Base-by-base conservation (phyloP, 2,113 vertebrate species). In the Muscicapa adusta region DNA sequence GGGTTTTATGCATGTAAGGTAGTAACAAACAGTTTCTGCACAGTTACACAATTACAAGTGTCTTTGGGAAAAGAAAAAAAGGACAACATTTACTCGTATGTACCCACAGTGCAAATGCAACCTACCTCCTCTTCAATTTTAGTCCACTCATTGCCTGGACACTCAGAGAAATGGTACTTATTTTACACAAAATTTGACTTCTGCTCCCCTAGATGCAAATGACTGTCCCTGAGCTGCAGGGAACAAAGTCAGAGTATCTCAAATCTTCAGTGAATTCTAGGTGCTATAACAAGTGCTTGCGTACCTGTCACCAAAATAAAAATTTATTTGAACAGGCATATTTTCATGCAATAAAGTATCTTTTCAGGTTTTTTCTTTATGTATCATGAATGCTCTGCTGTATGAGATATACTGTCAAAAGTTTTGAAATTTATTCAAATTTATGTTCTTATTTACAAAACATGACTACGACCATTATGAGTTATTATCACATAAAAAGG, bases 401-500 rank as follows among this genome's bases (percentile, higher is more conserved):
- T 81, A 87, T 87, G 42, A 94, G 28, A 88, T 58, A 90, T 72
- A 86, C 34, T 76, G 45, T 38, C 90, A 94, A 84, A 67, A 29
- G 48, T 91, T 96, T 90, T 75, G 22, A 95, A 91, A 84, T 73
- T n/a, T 60, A 76, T 73, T 71, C n/a, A 81, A 71, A 93, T 97
- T 93, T 87, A 47, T 85, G 61, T 93, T 85, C 28, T 40, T 93
- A 96, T 95, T 97, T 91, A 65, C 91, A 88, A 94, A 97, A 94
- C 57, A 84, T 87, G n/a, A 92, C 76, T 83, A 90, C 61, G 51
- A 81, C 12, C 58, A 42, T 60, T 68, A 40, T 84, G 58, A 72
- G 63, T 88, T 83, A 88, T 72, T 94, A 91, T 71, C 34, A 82
- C 63, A 61, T 38, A 28, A 92, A 94, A 95, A 53, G 33, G 38